Evolutionary conservation across 1,140 invertebrate species (phyloP), one percentile per base, ranked within the genome.

Genomic region (Panagrolaimus sp.): DNA sequence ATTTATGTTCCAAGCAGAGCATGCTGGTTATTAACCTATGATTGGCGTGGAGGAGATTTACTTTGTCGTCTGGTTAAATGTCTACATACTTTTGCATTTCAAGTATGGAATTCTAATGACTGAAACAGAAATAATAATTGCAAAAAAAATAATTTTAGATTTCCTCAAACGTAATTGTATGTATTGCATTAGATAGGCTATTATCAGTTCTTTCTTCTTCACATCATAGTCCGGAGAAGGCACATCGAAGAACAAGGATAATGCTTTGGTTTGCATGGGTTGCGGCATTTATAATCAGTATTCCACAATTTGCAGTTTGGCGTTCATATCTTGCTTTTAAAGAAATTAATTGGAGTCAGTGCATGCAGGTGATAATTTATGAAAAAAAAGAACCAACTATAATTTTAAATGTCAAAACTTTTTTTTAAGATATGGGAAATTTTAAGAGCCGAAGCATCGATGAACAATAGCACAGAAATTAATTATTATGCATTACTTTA

Each of bases 91-190:
- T 75, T 81, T 57, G 69, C 80, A 14, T 81, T 81, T 66, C 79
- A 81, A 66, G 79, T 80, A 61, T 42, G 66, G 23, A 38, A n/a
- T n/a, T n/a, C n/a, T 38, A 38, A 48, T 48, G 9, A n/a, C 9
- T 48, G 2, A 48, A 48, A 48, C 2, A 48, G 47, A n/a, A 23
- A 48, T 4, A 48, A 14, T 66, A 0, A 27, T 14, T 43, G 46
- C 14, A 44, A 46, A 67, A 25, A 23, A 61, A 63, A 42, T 65
- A 63, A 66, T 65, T 79, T 65, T 46, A 83, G 78, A 78, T 76
- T 66, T 83, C 83, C 51, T 81, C 84, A 84, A 87, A 67, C 78
- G 86, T 72, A 11, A 84, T 88, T 14, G 88, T 88, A 67, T 88
- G 87, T 14, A 88, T 89, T 85, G 88, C 79, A 1, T 31, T 81